Evolutionary conservation across 2,113 vertebrate species (phyloP), one percentile per base, ranked within the genome.

Genomic region (Ammospiza nelsoni): DNA sequence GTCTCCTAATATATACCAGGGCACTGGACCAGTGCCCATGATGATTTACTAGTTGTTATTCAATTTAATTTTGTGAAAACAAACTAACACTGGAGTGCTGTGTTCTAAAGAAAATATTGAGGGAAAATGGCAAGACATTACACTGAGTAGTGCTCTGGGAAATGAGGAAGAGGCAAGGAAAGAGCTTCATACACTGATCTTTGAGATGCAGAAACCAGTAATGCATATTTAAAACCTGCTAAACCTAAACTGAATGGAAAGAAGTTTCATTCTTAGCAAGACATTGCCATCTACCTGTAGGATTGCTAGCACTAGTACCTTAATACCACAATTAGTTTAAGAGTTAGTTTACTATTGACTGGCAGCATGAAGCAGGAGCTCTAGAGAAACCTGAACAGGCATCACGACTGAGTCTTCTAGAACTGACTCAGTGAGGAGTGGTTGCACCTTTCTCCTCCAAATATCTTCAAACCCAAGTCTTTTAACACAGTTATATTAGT

Each of bases 361-460:
- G 29, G 6, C 17, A 80, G 15, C 10, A 37, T 22, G 37, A 71
- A 63, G 6, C 11, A 74, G 6, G 18, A 29, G 6, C 20, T 89
- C 13, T 46, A 68, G 31, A 46, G 43, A 77, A 27, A 19, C 24
- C 54, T 29, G 17, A 74, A 37, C 7, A 28, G n/a, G 8, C 17
- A 69, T 9, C n/a, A 52, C 0, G 1, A 41, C 11, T 33, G 43
- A 67, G 17, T 14, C n/a, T 46, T 6, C 21, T 62, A 41, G 12
- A 14, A 33, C 48, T 79, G 57, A 75, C 28, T 28, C 29, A 41
- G 5, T 9, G 29, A 83, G 22, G 24, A 49, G 5, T 37, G 15
- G 4, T 58, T 62, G 43, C 17, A 58, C 2, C 12, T 37, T 65
- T 71, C 15, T 78, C 13, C 16, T 72, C 84, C 41, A 84, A 69